Base-by-base conservation (phyloP, 2,888 invertebrate genomes). In the Drosophila aldrichi region DNA sequence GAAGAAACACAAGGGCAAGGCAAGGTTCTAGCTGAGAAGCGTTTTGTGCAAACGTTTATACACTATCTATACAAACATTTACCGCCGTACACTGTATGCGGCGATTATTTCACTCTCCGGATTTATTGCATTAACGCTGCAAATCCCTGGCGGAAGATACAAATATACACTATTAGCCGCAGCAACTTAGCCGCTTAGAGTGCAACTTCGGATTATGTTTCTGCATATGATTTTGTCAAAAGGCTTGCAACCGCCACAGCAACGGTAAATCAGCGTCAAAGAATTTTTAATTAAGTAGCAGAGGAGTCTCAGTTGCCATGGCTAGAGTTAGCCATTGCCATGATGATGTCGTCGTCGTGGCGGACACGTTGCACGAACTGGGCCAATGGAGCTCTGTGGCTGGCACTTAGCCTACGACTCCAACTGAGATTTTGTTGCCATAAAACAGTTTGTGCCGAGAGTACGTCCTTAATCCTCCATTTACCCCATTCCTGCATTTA, bases 221-320 rank as follows among this genome's bases (percentile, higher is more conserved):
- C 77, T 80, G 80, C 78, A 81, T 80, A 68, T 71, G 80, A 64
- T 77, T 61, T 62, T 65, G 78, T 59, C 55, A 60, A 62, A 69
- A 32, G 38, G 16, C 51, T 58, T 41, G 59, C 61, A 61, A 61
- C 72, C 72, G 78, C 36, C 25, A 60, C 56, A 32, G 58, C 41
- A 76, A 58, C 49, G 65, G 60, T 57, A 81, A 82, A 78, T 74
- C 73, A 77, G 64, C 63, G 72, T 46, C 67, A 79, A 81, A 70
- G 77, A 81, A 83, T 86, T 86, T 88, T 82, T 86, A 88, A 88
- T 88, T 88, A 86, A 86, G 87, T 77, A 68, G n/a, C 34, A 43
- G 4, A 22, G 16, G 3, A 20, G 16, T 68, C 64, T 63, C 60
- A 54, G 55, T 69, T 61, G 69, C 51, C 57, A 54, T 25, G 54